Evolutionary conservation across 2,797 vertebrate genomes (phyloP).

Genomic region (Falco rusticolus): DNA sequence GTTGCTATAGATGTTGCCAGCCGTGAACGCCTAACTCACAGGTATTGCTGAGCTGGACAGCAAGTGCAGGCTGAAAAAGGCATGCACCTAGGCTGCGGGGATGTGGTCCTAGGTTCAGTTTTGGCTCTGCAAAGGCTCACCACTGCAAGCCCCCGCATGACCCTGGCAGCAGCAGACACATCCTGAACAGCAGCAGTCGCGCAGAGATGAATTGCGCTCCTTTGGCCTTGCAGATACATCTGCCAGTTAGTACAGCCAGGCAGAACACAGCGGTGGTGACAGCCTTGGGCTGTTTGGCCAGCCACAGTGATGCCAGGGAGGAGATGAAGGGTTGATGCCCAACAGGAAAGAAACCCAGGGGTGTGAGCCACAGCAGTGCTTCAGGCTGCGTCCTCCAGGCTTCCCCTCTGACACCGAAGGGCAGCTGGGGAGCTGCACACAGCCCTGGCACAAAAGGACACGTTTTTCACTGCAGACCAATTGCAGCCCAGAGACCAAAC

Average conservation of each 20-base stretch:
- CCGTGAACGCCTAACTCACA: neutral
- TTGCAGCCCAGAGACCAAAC: neutral
- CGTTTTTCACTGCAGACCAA: neutral
- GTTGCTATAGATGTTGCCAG: neutral
- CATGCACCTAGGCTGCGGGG: neutral
- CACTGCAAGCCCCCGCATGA: neutral
- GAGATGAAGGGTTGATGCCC: neutral
- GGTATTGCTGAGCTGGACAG: neutral
- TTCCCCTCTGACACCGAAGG: neutral
- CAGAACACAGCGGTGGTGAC: fast-evolving
- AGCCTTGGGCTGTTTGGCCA: neutral
- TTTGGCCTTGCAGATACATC: neutral
- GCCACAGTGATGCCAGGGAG: neutral
- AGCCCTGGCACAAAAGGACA: neutral
- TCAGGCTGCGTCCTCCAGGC: neutral
- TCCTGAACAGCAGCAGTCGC: neutral
- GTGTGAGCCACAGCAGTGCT: neutral
- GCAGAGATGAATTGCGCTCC: fast-evolving
- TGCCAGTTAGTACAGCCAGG: neutral
- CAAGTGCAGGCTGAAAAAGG: neutral
- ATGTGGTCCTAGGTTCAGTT: neutral
- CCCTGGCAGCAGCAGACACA: neutral
- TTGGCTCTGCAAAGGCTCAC: neutral
- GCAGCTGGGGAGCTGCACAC: neutral
- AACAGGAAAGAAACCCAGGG: neutral